Conservation (phyloP, 2,113 vertebrate genomes). For the Entomyzon cyanotis region DNA sequence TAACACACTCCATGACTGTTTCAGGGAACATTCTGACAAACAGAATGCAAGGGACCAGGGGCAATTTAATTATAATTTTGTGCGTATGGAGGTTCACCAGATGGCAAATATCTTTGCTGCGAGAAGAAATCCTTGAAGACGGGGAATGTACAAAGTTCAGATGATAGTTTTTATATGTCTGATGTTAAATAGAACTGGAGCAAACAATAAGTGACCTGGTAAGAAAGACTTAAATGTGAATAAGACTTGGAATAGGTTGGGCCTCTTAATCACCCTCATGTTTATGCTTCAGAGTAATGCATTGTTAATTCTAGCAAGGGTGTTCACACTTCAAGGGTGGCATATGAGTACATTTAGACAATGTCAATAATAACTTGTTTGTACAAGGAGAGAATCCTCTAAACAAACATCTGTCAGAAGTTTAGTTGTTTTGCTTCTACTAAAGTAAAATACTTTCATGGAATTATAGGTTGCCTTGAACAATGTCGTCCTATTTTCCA, state of each 20-base stretch:
- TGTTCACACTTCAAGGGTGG: neutral
- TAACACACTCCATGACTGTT: neutral
- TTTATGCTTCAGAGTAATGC: neutral
- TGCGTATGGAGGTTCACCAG: constrained; percentile 20
- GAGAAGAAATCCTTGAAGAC: constrained; percentile 22
- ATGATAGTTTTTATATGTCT: neutral
- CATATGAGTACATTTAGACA: neutral
- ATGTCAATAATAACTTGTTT: constrained; percentile 8
- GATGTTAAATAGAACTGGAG: neutral
- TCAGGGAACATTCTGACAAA: constrained; percentile 52
- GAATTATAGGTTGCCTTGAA: neutral
- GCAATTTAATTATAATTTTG: constrained; percentile 62
- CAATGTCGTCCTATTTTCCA: neutral
- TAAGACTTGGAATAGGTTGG: neutral
- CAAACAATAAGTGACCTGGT: neutral
- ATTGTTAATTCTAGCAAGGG: neutral
- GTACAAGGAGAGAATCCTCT: constrained; percentile 16
- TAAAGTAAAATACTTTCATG: neutral
- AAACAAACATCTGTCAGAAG: constrained; percentile 34
- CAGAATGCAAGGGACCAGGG: constrained; percentile 49
- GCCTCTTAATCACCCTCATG: neutral
- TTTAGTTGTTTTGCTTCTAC: neutral
- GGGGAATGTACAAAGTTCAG: neutral
- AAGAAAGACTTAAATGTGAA: neutral
- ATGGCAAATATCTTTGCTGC: constrained; percentile 53